Evolutionary conservation across 2,888 invertebrate genomes (phyloP), one percentile per base, ranked within the genome.

Genomic region (Melikaiella ostensackeni): DNA sequence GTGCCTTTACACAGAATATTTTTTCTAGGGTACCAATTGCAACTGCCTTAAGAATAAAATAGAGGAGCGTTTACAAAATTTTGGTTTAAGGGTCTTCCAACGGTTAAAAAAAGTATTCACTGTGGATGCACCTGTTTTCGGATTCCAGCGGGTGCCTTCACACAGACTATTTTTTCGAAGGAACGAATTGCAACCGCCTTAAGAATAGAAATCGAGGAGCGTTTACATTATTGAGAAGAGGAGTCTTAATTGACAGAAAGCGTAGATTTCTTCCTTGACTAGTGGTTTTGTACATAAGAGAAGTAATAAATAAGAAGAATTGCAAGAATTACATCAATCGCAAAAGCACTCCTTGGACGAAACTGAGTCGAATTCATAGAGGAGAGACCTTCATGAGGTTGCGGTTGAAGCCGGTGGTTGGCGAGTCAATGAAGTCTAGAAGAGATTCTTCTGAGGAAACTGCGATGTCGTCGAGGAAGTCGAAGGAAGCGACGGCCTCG

Each of bases 401-500:
- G 66, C 79, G 80, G 77, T 78, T 80, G 77, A 84, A 82, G 38
- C 85, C 86, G 57, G 81, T 80, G 64, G 82, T 81, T 16, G 85
- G 77, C 30, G 83, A 80, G 77, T 87, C 83, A 64, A 80, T 79
- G 76, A 81, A 75, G 66, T 87, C 86, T 74, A 84, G 64, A 35
- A 84, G 82, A 70, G 84, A 84, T 33, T 84, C 84, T 38, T 79
- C 75, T 46, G 83, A 33, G 19, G 74, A 92, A 86, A 82, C 50
- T 63, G 83, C 78, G 80, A 95, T 92, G 87, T 95, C 95, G 91
- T 96, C 95, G 86, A 96, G 93, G 93, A 96, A 96, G 92, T 96
- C 96, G 92, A 96, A 96, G 86, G 94, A 94, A 81, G 96, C 95
- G 85, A 96, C 95, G 81, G 96, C 96, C 89, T 95, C 96, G 81